These are phyloP conservation scores for Ectropis grisescens DNA, from an alignment of 1,140 invertebrate species.

Conservation along the genomic window DNA sequence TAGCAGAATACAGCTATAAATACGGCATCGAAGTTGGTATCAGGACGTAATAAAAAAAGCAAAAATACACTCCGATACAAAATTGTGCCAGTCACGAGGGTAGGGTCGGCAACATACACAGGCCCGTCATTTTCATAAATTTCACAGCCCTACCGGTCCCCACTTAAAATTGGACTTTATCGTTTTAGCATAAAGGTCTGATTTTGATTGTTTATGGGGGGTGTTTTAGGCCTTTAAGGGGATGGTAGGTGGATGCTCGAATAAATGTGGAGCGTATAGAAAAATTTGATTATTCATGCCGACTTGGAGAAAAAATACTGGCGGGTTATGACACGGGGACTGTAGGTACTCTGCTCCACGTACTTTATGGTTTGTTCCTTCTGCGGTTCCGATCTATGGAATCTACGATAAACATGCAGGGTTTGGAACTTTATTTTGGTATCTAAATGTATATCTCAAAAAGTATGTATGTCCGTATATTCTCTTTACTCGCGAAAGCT, in stretches of 20 bases:
- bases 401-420: too few relatives aligned
- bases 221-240: slow-evolving; percentile 20
- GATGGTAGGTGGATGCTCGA: slow-evolving; percentile 17
- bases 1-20: too few relatives aligned
- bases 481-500: too few relatives aligned
- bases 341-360: slow-evolving; percentile 8
- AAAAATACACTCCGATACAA: slow-evolving; percentile 48
- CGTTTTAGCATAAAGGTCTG: slow-evolving; percentile 25
- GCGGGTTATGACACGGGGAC: slow-evolving; percentile 35
- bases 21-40: too few relatives aligned
- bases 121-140: slow-evolving; percentile 41
- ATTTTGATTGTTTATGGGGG: slow-evolving; percentile 17
- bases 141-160: slow-evolving; percentile 29
- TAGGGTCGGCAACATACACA: slow-evolving; percentile 22
- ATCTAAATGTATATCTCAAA: too few relatives aligned
- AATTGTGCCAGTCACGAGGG: slow-evolving; percentile 60
- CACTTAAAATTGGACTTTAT: slow-evolving; percentile 38
- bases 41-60: slow-evolving; percentile 50
- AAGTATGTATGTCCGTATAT: too few relatives aligned
- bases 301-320: slow-evolving; percentile 56
- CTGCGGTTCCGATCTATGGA: too few relatives aligned
- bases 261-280: slow-evolving; percentile 57
- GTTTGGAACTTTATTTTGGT: too few relatives aligned
- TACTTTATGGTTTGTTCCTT: slow-evolving; percentile 27
- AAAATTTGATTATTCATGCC: slow-evolving; percentile 64